Percentiles rank a stretch among this genome's conserved stretches.
These are phyloP conservation scores for Serilophus lunatus DNA, from an alignment of 2,113 vertebrate genomes.

Conservation along the genomic window DNA sequence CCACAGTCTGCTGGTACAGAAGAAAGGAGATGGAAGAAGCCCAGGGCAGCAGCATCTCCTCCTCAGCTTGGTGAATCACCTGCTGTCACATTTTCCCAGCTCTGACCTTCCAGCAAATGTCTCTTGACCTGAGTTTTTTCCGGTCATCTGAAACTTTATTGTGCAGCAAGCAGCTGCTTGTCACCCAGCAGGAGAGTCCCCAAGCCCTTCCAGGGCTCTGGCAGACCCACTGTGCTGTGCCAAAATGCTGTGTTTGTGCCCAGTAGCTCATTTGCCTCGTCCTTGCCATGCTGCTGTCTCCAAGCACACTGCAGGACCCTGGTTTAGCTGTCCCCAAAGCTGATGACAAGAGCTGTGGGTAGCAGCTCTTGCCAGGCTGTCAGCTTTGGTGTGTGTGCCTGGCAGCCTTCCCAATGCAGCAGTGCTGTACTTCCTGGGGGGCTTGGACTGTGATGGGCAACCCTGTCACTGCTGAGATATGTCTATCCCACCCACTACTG, in stretches of 20 bases:
- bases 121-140: background rate
- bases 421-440: background rate
- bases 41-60: background rate
- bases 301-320: background rate
- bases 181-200: background rate
- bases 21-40: background rate
- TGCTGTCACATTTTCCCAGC: background rate
- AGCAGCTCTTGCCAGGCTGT: background rate
- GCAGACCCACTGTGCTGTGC: accelerated
- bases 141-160: background rate
- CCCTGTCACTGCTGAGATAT: background rate
- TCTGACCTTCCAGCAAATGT: background rate
- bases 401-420: background rate
- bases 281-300: background rate
- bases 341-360: background rate
- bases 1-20: background rate
- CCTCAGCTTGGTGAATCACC: background rate
- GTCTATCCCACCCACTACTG: background rate
- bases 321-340: background rate
- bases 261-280: accelerated
- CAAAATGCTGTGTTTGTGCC: background rate
- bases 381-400: background rate
- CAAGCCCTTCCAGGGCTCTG: background rate
- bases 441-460: background rate
- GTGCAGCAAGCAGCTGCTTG: background rate